Base-by-base conservation (phyloP, 2,888 invertebrate genomes). In the Pseudococcus jackbeardsleyi region DNA sequence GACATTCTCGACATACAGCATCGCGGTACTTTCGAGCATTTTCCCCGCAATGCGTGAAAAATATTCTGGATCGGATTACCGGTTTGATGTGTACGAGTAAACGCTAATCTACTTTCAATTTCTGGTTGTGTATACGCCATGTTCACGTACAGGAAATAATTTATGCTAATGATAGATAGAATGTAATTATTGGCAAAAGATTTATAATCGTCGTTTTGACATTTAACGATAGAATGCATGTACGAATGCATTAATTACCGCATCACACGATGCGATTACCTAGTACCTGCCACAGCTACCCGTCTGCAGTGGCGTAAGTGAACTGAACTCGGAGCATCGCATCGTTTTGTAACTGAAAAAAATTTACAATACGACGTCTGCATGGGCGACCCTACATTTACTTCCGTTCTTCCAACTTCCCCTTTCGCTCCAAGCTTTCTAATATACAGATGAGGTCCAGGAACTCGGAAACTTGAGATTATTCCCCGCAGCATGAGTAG, bases 391-490 rank as follows among this genome's bases (percentile, higher is more conserved):
- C 42, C n/a, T 42, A 79, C 1, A 11, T 9, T 79, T 79, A 79
- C 79, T 79, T 79, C 79, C 79, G 79, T 79, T 79, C 26, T 79
- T 79, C 17, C 42, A 42, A 79, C 79, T 79, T 42, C 42, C 68
- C 79, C 79, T 42, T 79, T 79, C 79, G 68, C 68, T 72, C 26
- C 11, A 79, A 79, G 79, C 79, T 79, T 79, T 79, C 79, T 59
- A 59, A 59, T 59, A 59, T 59, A 59, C 5, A 59, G 54, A 54
- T 19, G 59, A 59, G 59, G 59, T 59, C 19, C 59, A 59, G 59
- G 59, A 59, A 59, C 19, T 59, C n/a, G 59, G 59, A 59, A 59
- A 59, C 59, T 59, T 59, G 59, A 59, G n/a, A 59, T 59, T n/a
- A 59, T 59, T 59, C 59, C 59, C 59, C 59, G 19, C n/a, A 59